Percentiles rank a stretch among this genome's conserved stretches.
These are phyloP conservation scores for Sinosuthora webbiana DNA, from an alignment of 2,113 vertebrate species.

Conservation along the genomic window DNA sequence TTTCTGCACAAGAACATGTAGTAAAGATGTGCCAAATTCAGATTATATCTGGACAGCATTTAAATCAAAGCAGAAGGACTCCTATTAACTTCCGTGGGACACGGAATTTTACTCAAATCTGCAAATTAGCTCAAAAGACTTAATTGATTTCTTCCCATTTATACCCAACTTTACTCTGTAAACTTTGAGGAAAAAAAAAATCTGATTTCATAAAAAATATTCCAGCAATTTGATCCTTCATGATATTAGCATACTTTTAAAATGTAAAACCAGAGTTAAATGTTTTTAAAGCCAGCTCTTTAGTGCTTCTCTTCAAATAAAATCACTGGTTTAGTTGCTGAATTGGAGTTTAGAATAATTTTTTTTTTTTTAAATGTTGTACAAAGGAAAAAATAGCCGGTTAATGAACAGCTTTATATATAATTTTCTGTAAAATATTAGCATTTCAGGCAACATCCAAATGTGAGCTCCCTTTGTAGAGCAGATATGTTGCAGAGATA, in stretches of 20 bases:
- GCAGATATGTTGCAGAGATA: conserved; percentile 38
- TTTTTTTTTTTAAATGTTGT: neutral
- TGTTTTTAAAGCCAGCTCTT: conserved; percentile 26
- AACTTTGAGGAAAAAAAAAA: neutral
- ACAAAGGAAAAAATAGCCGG: conserved; percentile 38
- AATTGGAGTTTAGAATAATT: conserved; percentile 2
- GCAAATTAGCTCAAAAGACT: neutral
- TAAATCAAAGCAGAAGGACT: neutral
- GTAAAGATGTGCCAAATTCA: neutral
- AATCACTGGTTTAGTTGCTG: conserved; percentile 31
- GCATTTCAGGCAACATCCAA: conserved; percentile 30
- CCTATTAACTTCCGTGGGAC: neutral
- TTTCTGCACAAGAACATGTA: neutral
- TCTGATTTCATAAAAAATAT: conserved; percentile 17
- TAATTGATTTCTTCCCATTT: neutral
- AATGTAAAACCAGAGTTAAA: conserved; percentile 49
- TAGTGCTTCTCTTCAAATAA: conserved; percentile 37
- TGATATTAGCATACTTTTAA: conserved; percentile 55
- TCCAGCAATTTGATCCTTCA: conserved; percentile 7
- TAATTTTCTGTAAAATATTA: conserved; percentile 26
- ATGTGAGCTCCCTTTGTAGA: neutral
- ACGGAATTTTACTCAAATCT: neutral
- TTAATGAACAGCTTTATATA: neutral
- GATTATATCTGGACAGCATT: neutral
- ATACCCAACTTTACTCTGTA: neutral